phyloP scores from a whole-genome alignment of 2,888 invertebrate species.

The Spodoptera littoralis region DNA sequence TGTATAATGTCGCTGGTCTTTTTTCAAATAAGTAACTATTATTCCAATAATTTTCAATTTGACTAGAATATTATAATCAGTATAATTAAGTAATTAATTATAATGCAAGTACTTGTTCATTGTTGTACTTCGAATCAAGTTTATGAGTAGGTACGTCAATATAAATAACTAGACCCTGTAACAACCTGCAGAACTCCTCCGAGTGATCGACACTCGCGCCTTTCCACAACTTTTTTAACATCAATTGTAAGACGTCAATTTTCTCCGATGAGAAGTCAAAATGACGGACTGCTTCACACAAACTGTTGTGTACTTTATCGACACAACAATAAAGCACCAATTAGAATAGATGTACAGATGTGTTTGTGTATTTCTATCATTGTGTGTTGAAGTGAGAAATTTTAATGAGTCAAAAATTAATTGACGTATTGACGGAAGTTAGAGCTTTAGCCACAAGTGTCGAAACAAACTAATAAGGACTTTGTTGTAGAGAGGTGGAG shows the following conservation, averaged over 20 bases:
- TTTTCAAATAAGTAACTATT: neutral
- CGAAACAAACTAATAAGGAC: conserved; percentile 61
- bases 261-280: conserved; percentile 80
- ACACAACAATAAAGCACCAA: conserved; percentile 32
- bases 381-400: conserved; percentile 66
- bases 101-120: too few relatives aligned
- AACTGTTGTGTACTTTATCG: conserved; percentile 49
- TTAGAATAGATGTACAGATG: conserved; percentile 11
- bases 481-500: conserved; percentile 49
- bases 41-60: too few relatives aligned
- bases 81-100: too few relatives aligned
- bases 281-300: conserved; percentile 42
- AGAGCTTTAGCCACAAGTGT: conserved; percentile 57
- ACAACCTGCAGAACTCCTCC: conserved; percentile 47
- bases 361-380: conserved; percentile 41
- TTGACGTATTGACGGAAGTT: conserved; percentile 77
- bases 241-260: conserved; percentile 74
- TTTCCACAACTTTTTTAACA: conserved; percentile 53
- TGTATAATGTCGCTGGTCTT: neutral
- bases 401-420: conserved; percentile 78
- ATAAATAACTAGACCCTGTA: conserved; percentile 19
- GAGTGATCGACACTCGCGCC: conserved; percentile 33
- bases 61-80: too few relatives aligned
- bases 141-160: conserved; percentile 23
- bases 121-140: too few relatives aligned